A percentile compares a stretch with the other conserved stretches of the same genome.
Evolutionary conservation across 2,888 invertebrate genomes (phyloP).

Genomic region (Microdon myrmicae): DNA sequence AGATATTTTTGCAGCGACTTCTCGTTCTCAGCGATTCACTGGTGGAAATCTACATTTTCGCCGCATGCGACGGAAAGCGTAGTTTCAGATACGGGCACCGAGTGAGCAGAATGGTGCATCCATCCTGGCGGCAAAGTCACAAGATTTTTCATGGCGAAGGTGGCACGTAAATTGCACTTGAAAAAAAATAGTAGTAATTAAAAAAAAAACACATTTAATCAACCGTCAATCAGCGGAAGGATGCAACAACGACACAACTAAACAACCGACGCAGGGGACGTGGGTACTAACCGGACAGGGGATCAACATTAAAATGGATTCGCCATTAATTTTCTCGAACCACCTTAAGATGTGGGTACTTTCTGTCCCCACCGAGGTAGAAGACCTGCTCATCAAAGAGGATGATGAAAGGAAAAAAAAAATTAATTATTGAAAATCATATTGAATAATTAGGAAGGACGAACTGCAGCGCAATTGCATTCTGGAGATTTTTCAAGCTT

Average conservation of each 20-base stretch:
- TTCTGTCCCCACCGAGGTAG: constrained; percentile 21
- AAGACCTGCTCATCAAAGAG: too few relatives aligned
- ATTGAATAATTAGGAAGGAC: constrained; percentile 32
- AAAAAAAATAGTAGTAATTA: not conserved
- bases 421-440: constrained; percentile 36
- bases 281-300: too few relatives aligned
- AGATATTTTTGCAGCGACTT: too few relatives aligned
- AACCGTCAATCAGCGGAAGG: not conserved
- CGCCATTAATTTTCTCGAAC: constrained; percentile 35
- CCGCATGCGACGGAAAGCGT: constrained; percentile 12
- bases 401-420: constrained; percentile 1
- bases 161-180: constrained; percentile 36
- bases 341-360: constrained; percentile 23
- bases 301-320: constrained; percentile 33
- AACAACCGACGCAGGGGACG: not conserved
- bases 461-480: constrained; percentile 20
- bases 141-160: constrained; percentile 17
- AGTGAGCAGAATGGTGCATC: constrained; percentile 27
- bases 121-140: constrained; percentile 14
- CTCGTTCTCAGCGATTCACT: constrained; percentile 8
- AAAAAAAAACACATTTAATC: constrained; percentile 1
- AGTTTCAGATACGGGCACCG: constrained; percentile 28
- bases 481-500: constrained; percentile 12
- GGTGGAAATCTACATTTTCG: constrained; percentile 6
- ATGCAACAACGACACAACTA: not conserved